Base-by-base conservation (phyloP, 1,140 invertebrate genomes). In the Augochlora pura region DNA sequence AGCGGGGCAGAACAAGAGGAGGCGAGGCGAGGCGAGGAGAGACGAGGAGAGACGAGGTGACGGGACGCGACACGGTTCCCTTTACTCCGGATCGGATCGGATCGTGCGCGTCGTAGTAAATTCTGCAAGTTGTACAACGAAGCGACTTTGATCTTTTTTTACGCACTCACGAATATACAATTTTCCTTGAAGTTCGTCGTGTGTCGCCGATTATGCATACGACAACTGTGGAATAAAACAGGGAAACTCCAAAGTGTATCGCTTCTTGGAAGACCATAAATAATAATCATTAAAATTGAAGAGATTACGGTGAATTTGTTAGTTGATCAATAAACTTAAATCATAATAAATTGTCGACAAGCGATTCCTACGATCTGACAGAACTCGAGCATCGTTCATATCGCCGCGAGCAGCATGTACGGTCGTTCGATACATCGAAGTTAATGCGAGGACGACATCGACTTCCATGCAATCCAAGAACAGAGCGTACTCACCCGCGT, bases 121-220 rank as follows among this genome's bases (percentile, higher is more conserved):
- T 80, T 76, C 27, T 80, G 72, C 73, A 69, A 80, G 42, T 80
- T 76, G 64, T 66, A 49, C 25, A 60, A 67, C 62, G 27, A 42
- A 25, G 64, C 72, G 54, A 59, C 66, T 77, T 77, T 71, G 27
- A 59, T 62, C 60, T 32, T 21, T 71, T 64, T 60, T 25, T 23
- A 32, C 63, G 18, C 62, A 32, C 52, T 32, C 10, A 38, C 32
- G 8, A 7, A 7, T 16, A 38, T n/a, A 42, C 5, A 18, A 38
- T 78, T 78, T 78, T 52, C 38, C 60, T 64, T 46, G 23, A 14
- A n/a, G 66, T 60, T 32, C 9, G 32, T 52, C 18, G 21, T 16
- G 46, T 39, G 32, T 16, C 32, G 7, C 21, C 12, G 42, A 1
- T 18, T 71, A 46, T 60, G 54, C 54, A 60, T 76, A 54, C 32